Base-by-base conservation (phyloP, 2,113 vertebrate species). In the Clarias gariepinus region DNA sequence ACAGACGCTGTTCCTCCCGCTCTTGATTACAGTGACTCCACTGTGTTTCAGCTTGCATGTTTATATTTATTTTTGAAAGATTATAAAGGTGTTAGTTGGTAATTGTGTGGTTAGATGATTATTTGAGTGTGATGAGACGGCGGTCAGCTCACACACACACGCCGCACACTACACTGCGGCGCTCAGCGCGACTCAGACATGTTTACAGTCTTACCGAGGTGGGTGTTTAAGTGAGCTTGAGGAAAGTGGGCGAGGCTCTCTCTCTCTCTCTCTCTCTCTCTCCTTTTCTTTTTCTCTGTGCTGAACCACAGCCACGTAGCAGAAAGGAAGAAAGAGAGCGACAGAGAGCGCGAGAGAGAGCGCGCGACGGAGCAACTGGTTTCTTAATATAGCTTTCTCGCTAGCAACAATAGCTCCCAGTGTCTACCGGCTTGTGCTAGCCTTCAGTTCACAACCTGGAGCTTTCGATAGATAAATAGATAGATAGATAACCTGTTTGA, bases 301-400 rank as follows among this genome's bases (percentile, higher is more conserved):
- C 69, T 55, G 69, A 66, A 25, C 77, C 88, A 79, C 78, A 87
- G 90, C 91, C 90, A 91, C 91, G 91, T 91, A 86, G 91, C 87
- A 83, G 82, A 83, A 78, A 78, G 76, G 80, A 63, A 63, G 80
- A 81, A 36, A 61, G 78, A 80, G 30, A 30, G 23, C 30, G 3
- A n/a, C 47, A 25, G 47, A 78, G 69, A 68, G 15, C 18, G 28
- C 74, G 36, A 30, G 30, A 36, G 28, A 47, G 41, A 6, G 47
- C 6, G 41, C 5, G 47, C 6, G 47, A 23, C 28, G 21, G 55
- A 90, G 64, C 57, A 82, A 25, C 63, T 69, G 10, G 25, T 68
- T 52, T 66, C 69, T n/a, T n/a, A 33, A 36, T 64, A 66, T 55
- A 57, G 79, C 85, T 60, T 53, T 33, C 60, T 7, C n/a, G 71